Conservation (phyloP, 1,140 invertebrate genomes). For the Brevipalpus yothersi region DNA sequence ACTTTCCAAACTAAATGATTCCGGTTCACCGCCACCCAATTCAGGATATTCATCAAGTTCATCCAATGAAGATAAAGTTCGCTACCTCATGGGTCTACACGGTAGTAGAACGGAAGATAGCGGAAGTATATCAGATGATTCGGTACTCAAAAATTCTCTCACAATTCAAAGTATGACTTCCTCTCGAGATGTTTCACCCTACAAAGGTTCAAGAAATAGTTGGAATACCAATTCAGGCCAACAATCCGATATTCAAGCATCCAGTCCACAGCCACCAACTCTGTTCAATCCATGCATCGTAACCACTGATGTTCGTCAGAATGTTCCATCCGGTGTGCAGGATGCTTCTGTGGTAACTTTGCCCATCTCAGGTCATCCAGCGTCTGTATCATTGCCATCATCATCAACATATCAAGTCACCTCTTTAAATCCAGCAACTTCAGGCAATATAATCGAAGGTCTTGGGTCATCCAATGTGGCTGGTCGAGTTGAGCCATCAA, state of each 20-base stretch:
- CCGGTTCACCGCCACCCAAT: constrained; percentile 9
- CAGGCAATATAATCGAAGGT: too few species aligned
- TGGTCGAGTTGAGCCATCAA: too few species aligned
- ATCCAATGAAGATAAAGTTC: constrained; percentile 9
- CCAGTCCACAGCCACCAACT: background rate
- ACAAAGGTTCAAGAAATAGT: constrained; percentile 4
- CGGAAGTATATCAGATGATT: constrained; percentile 8
- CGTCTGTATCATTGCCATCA: background rate
- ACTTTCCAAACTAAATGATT: constrained; percentile 5
- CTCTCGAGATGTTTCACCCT: constrained; percentile 3
- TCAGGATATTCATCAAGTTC: constrained; percentile 11
- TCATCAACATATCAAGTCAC: too few species aligned
- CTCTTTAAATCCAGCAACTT: too few species aligned
- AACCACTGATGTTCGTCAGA: background rate
- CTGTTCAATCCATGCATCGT: background rate
- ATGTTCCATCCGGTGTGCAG: too few species aligned
- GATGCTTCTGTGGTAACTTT: background rate
- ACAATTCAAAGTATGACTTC: constrained; percentile 6
- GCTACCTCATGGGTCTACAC: constrained; percentile 6
- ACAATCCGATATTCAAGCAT: background rate
- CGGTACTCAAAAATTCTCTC: constrained; percentile 5
- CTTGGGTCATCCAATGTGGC: too few species aligned
- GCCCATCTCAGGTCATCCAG: constrained; percentile 1
- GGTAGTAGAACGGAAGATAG: constrained; percentile 1
- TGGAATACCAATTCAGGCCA: constrained; percentile 1